phyloP scores from a whole-genome alignment of 2,888 invertebrate genomes.

The Arrhopalites spinosus region DNA sequence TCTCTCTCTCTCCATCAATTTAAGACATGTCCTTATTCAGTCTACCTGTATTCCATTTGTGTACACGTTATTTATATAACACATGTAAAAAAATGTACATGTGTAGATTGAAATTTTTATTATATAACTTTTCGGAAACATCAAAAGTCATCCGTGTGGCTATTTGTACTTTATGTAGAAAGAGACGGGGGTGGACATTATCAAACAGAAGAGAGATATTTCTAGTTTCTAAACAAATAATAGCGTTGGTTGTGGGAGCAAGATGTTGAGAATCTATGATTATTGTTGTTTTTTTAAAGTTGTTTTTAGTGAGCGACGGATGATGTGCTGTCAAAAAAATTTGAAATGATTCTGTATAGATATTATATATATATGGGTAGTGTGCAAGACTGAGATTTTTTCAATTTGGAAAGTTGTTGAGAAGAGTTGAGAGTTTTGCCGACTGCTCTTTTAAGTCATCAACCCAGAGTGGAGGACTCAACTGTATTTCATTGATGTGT shows the following conservation, averaged over 20 bases:
- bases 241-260: not conserved
- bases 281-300: constrained; percentile 23
- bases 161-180: not conserved
- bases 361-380: not conserved
- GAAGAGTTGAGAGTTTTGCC: constrained; percentile 25
- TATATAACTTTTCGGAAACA: not conserved
- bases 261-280: constrained; percentile 14
- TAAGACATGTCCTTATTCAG: too few relatives aligned
- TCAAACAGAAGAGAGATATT: not conserved
- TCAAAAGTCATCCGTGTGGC: not conserved
- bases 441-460: constrained; percentile 20
- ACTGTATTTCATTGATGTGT: not conserved
- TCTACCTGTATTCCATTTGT: not conserved
- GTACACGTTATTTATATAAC: not conserved
- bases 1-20: not conserved
- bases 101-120: not conserved
- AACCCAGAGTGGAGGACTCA: not conserved
- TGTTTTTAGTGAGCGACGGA: not conserved
- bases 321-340: not conserved
- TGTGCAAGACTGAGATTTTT: not conserved
- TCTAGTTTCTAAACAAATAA: constrained; percentile 9
- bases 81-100: not conserved
- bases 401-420: constrained; percentile 8
- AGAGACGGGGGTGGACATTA: not conserved
- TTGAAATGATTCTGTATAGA: not conserved